Evolutionary conservation across 2,113 vertebrate species (phyloP).

Genomic region (Hippoglossus stenolepis): DNA sequence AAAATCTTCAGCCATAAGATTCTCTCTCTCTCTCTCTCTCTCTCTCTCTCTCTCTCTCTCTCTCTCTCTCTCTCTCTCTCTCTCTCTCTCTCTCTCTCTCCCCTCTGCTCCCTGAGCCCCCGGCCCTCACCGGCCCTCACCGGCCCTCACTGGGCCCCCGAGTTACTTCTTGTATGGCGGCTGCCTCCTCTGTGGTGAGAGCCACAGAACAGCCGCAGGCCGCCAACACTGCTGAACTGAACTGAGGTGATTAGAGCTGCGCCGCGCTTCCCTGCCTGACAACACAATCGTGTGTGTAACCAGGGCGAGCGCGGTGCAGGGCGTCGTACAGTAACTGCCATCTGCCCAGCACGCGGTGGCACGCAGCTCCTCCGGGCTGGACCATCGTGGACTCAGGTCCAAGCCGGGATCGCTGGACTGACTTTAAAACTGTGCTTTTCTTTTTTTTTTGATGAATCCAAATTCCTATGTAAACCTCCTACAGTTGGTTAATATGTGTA

Average conservation of each 20-base stretch:
- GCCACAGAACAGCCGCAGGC: slow-evolving; percentile 32
- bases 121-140: background rate
- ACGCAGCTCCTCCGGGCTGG: slow-evolving; percentile 35
- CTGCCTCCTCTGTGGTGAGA: slow-evolving; percentile 48
- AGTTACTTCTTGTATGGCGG: slow-evolving; percentile 30
- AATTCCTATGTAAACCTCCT: slow-evolving; percentile 73
- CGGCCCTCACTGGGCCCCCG: slow-evolving; percentile 21
- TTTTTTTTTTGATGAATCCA: slow-evolving; percentile 57
- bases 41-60: background rate
- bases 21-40: no score
- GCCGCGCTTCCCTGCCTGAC: slow-evolving; percentile 15
- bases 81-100: background rate
- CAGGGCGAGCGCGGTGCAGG: slow-evolving; percentile 21
- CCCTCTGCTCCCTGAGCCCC: slow-evolving; percentile 53
- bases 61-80: no score
- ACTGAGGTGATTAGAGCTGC: slow-evolving; percentile 14
- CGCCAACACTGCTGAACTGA: slow-evolving; percentile 33
- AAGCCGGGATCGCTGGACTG: slow-evolving; percentile 69
- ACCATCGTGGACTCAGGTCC: slow-evolving; percentile 33
- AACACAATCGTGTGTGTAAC: background rate
- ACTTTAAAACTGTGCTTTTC: slow-evolving; percentile 75
- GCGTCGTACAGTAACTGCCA: slow-evolving; percentile 46
- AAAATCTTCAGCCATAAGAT: no score
- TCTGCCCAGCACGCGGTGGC: slow-evolving; percentile 59
- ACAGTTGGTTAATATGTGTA: slow-evolving; percentile 70